Evolutionary conservation across 1,140 invertebrate species (phyloP), one percentile per base, ranked within the genome.

Genomic region (Harlomillsia oculata): DNA sequence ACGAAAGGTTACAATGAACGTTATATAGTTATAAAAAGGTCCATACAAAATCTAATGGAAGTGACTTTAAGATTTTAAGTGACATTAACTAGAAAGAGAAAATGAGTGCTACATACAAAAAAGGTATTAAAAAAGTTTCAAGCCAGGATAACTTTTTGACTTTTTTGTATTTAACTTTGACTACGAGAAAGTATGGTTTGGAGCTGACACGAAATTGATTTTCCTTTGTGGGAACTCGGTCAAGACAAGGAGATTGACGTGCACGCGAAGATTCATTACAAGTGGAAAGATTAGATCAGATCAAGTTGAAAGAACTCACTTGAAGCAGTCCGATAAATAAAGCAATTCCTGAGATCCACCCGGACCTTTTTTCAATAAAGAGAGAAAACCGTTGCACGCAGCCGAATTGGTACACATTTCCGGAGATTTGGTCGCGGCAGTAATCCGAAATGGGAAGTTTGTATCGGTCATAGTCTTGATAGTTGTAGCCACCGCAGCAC

Each of bases 391-490:
- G 84, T 52, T 89, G 84, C 0, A 87, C 82, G 66, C 89, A 92
- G 13, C 87, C 87, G 64, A 89, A 81, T 69, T 83, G 87, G 71
- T 83, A 91, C 9, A 86, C 84, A 70, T 90, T 89, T 39, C 89
- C 89, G 5, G 85, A 90, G 2, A 89, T 84, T 0, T 84, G 82
- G 69, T 91, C 86, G 6, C 89, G 77, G 63, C 89, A 92, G 50
- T 85, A 83, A 11, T 78, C 76, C 1, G 88, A 87, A 28, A 90
- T 66, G 0, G 87, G 85, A 67, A 88, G 84, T 58, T 79, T 77
- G 60, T 86, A 64, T 25, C 73, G 76, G 44, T 85, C 72, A 72
- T 85, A 92, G 70, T 92, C 89, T 69, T 79, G 80, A 0, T 87
- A 80, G 0, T 85, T 86, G 46, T 82, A 79, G 1, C 86, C 85